phyloP scores from a whole-genome alignment of 2,797 vertebrate genomes.

The Bucorvus abyssinicus region DNA sequence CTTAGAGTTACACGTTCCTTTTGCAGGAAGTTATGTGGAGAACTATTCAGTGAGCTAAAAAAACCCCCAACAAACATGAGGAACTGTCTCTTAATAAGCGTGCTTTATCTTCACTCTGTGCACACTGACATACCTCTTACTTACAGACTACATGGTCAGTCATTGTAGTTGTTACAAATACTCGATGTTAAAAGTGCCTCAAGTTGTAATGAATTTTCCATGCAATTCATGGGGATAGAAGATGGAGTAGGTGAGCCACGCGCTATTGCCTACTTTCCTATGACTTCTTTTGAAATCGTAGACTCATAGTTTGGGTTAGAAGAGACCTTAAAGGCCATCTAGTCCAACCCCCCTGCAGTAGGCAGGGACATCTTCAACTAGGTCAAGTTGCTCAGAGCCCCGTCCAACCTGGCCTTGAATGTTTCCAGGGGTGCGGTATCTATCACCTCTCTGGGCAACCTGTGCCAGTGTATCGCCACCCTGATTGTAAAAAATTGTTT shows the following conservation, averaged over 20 bases:
- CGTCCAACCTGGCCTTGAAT: neutral
- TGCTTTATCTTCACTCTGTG: neutral
- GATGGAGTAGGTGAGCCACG: neutral
- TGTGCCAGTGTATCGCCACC: neutral
- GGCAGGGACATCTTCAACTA: neutral
- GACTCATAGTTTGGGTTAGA: neutral
- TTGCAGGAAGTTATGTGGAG: neutral
- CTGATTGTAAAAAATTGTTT: neutral
- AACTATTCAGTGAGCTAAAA: neutral
- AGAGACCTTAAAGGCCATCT: neutral
- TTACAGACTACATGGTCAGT: neutral
- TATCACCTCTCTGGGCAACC: neutral
- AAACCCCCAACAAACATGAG: fast-evolving
- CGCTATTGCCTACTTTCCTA: neutral
- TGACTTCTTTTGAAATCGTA: neutral
- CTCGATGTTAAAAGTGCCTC: neutral
- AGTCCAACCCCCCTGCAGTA: neutral
- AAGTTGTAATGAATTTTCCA: neutral
- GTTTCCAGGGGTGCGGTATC: neutral
- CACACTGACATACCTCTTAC: neutral
- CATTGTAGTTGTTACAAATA: neutral
- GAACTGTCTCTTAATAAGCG: neutral
- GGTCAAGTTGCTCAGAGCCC: neutral
- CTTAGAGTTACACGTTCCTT: neutral
- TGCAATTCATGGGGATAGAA: neutral